Evolutionary conservation across 1,140 invertebrate species (phyloP).

Genomic region (Augochlora pura): DNA sequence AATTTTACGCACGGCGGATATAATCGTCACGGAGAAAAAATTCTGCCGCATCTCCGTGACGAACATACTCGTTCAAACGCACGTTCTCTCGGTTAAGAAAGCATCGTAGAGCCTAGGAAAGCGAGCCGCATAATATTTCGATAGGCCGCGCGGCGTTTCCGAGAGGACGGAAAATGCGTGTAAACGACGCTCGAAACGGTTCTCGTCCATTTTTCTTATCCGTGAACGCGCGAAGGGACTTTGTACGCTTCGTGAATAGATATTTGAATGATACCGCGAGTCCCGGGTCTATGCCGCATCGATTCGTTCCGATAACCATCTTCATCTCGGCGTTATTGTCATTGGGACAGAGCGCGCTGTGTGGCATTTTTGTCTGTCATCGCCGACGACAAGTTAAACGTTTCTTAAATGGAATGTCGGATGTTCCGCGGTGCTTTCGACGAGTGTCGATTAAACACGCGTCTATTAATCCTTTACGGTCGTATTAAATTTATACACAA

Average conservation of each 20-base stretch:
- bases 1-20: too few relatives aligned
- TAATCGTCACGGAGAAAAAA: too few relatives aligned
- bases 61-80: too few relatives aligned
- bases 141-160: background rate
- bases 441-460: too few relatives aligned
- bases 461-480: too few relatives aligned
- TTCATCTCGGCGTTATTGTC: background rate
- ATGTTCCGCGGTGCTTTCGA: too few relatives aligned
- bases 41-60: too few relatives aligned
- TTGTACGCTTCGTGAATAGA: slow-evolving; percentile 20
- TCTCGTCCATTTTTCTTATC: background rate
- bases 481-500: too few relatives aligned
- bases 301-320: background rate
- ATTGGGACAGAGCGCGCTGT: background rate
- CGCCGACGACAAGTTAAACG: too few relatives aligned
- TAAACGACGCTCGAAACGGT: background rate
- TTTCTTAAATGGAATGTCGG: too few relatives aligned
- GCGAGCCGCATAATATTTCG: slow-evolving; percentile 1
- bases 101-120: too few relatives aligned
- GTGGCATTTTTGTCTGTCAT: background rate
- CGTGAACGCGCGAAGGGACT: background rate
- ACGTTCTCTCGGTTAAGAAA: too few relatives aligned
- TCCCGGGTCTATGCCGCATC: background rate
- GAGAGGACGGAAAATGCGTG: slow-evolving; percentile 22
- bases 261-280: background rate